Evolutionary conservation across 2,888 invertebrate genomes (phyloP), one percentile per base, ranked within the genome.

Genomic region (Ochropleura plecta): DNA sequence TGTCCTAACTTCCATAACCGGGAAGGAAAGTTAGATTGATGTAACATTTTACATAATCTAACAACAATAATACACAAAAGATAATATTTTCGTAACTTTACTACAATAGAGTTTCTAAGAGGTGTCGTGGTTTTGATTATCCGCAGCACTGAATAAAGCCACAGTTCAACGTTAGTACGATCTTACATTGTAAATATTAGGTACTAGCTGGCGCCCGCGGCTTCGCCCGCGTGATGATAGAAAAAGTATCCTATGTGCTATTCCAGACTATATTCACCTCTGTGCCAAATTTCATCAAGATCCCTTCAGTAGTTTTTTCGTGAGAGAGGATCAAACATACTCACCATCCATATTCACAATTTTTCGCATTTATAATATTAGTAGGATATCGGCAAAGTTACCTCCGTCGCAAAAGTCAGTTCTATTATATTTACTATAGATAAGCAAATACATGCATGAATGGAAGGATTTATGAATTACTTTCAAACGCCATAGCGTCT

Each of bases 1-100:
- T 89, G 90, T 85, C 79, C 87, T 83, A 86, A 84, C 88, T 88
- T 87, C 86, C 74, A 88, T 87, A 89, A 89, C 86, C 86, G 88
- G 89, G 89, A 91, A 91, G 89, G 92, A 93, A 93, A 93, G 93
- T 90, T 83, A 73, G 81, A 87, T 88, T 89, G 88, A 89, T 90
- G 90, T 89, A 91, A 93, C 87, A 80, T 86, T 87, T 93, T 92
- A 91, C 87, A 90, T 90, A 92, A 92, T 87, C 46, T 60, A 74
- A 77, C 73, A 86, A 86, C 84, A 86, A 88, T 85, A 86, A 84
- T 79, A 83, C 78, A 79, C 76, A 78, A 81, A 85, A 84, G 83
- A 82, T 57, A 69, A 80, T 81, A 78, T 87, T 90, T 86, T 88
- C 86, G 89, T 86, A 88, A 86, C 72, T 84, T 80, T 75, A 76